Conservation (phyloP, 2,888 invertebrate species). For the Melanophora roralis region DNA sequence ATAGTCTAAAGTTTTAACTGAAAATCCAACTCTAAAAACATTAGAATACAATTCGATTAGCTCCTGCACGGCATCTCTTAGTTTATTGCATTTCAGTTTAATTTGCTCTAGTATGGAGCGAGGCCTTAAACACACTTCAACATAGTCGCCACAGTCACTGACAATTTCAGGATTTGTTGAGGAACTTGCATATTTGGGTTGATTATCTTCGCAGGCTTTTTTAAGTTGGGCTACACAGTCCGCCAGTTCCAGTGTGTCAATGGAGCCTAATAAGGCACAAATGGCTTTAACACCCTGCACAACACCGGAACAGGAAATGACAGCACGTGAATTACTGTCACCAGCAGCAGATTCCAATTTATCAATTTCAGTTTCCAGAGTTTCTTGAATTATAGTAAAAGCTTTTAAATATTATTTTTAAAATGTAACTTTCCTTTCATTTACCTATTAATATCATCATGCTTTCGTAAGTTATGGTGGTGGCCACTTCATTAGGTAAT, state of each 20-base stretch:
- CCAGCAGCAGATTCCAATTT: conserved; percentile 83
- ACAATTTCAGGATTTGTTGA: conserved; percentile 81
- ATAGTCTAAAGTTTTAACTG: conserved; percentile 81
- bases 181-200: conserved; percentile 68
- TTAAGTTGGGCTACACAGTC: conserved; percentile 82
- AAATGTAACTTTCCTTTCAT: conserved; percentile 59
- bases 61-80: conserved; percentile 88
- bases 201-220: conserved; percentile 72
- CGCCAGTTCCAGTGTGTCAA: conserved; percentile 92
- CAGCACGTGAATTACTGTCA: conserved; percentile 79
- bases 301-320: conserved; percentile 83
- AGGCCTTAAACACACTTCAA: conserved; percentile 81
- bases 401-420: neutral
- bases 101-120: conserved; percentile 81
- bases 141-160: conserved; percentile 84
- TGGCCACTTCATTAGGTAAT: conserved; percentile 85
- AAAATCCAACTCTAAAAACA: conserved; percentile 90
- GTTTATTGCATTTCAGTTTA: conserved; percentile 82
- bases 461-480: conserved; percentile 88
- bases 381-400: conserved; percentile 79
- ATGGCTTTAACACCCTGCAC: conserved; percentile 95
- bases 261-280: conserved; percentile 90
- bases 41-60: conserved; percentile 91
- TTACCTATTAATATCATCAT: conserved; percentile 90
- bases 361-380: conserved; percentile 88